Evolutionary conservation across 2,113 vertebrate genomes (phyloP), one percentile per base, ranked within the genome.

Genomic region (Suricata suricatta): DNA sequence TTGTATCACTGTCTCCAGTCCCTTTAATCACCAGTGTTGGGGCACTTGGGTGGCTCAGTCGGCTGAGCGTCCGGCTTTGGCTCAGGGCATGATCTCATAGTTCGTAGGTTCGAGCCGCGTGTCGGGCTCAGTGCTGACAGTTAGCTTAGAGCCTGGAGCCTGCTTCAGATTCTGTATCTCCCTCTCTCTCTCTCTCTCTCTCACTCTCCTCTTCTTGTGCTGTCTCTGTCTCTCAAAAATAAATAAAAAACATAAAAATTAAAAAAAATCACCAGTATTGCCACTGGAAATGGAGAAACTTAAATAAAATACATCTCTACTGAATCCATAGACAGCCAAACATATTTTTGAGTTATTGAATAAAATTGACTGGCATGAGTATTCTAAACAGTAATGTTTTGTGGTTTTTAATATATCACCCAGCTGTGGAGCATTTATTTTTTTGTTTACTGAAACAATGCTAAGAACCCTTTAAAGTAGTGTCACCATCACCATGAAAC

Each of bases 331-430:
- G 6, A 52, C 77, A 63, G 6, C 44, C 77, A 95, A 82, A 92
- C 19, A 4, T 79, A 54, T 83, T 86, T 94, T 57, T 83, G 9
- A 88, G 31, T 91, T 90, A 68, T 54, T 95, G 41, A 52, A 54
- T 93, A n/a, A 93, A 54, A 94, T 93, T 50, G 54, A 41, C 23
- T 96, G 8, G 44, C 57, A 96, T 25, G 19, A 64, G 52, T 96
- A 93, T 72, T 87, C 35, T 90, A 81, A 90, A 63, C 83, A 93
- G 79, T 89, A 85, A 72, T 77, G 10, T 82, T 47, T 15, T 88
- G 7, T 19, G 29, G 21, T 79, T 93, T 89, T 72, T 80, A 69
- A 76, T 86, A 84, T 89, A 47, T 87, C 16, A 93, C 23, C 9
- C 29, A 74, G 2, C 33, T 19, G 1, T 94, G 29, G 44, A 96